These are phyloP conservation scores for Paguma larvata DNA, from an alignment of 2,797 vertebrate species.

Conservation along the genomic window DNA sequence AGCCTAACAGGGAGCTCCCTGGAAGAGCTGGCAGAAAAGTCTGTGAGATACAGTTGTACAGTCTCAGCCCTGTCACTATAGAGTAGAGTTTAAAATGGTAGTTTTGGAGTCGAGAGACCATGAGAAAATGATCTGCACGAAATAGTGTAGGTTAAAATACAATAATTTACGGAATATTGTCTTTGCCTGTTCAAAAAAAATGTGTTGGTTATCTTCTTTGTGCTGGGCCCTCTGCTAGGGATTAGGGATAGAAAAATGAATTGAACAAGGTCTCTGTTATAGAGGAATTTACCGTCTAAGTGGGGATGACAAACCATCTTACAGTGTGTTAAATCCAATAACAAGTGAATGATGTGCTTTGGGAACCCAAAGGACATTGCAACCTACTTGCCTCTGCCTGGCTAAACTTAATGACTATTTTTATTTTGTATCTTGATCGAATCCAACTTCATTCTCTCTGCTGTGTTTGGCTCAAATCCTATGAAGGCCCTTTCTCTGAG, in stretches of 20 bases:
- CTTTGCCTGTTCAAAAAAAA: conserved; percentile 34
- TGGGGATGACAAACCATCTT: neutral
- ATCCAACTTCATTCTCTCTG: neutral
- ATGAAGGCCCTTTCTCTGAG: conserved; percentile 23
- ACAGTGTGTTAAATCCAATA: conserved; percentile 39
- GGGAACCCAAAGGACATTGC: conserved; percentile 11
- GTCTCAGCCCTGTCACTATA: neutral
- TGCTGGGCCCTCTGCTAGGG: neutral
- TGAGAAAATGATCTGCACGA: conserved; percentile 37
- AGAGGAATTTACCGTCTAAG: conserved; percentile 3
- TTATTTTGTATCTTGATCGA: conserved; percentile 49
- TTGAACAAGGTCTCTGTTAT: neutral
- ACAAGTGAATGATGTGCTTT: conserved; percentile 45
- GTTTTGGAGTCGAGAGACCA: conserved; percentile 49
- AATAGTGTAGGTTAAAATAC: conserved; percentile 31
- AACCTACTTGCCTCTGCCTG: conserved; percentile 22
- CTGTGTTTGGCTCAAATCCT: neutral
- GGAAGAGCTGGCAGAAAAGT: neutral
- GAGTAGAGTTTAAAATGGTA: neutral
- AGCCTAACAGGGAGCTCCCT: neutral
- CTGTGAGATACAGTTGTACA: neutral
- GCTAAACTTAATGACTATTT: conserved; percentile 40
- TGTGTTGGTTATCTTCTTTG: conserved; percentile 23
- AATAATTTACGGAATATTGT: neutral
- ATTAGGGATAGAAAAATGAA: conserved; percentile 39